Evolutionary conservation across 2,113 vertebrate species (phyloP), one percentile per base, ranked within the genome.

Genomic region (Bufo gargarizans): DNA sequence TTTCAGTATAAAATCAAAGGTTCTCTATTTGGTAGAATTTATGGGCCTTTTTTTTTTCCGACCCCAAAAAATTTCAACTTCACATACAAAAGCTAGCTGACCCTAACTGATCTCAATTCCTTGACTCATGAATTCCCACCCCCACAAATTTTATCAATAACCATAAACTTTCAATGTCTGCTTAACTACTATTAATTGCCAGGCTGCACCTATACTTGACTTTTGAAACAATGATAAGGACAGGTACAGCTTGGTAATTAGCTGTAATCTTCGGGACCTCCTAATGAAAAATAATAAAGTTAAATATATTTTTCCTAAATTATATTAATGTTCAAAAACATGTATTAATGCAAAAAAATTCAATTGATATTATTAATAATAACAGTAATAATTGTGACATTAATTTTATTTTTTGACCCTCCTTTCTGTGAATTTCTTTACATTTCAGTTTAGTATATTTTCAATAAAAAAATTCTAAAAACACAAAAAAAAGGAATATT

Each of bases 1-100:
- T 81, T 90, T 72, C 72, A 67, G 20, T 83, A 67, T 83, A 69
- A 59, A 43, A 80, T 80, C 5, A 22, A 63, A 67, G 16, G 6
- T 6, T 82, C 59, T 16, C 49, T 45, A 69, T 69, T 69, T 53
- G 47, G 59, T 55, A 14, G 22, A 22, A 20, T 84, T 20, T 53
- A 33, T 20, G 3, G 17, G 14, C 63, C 4, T 55, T 20, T 50
- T 11, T 50, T 33, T 53, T 50, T 19, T n/a, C 45, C 11, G 61
- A 49, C 63, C 49, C 47, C 53, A 0, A 69, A 84, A 84, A 50
- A 53, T 50, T 69, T 69, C 47, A 55, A 50, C 33, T 84, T 71
- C 20, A 53, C 0, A 84, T 69, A 84, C 49, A 80, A 61, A 80
- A 80, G 55, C 77, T 12, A 55, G 13, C 13, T 43, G 55, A 55